These are phyloP conservation scores for Glaucidium brasilianum DNA, from an alignment of 2,113 vertebrate genomes.

Conservation along the genomic window DNA sequence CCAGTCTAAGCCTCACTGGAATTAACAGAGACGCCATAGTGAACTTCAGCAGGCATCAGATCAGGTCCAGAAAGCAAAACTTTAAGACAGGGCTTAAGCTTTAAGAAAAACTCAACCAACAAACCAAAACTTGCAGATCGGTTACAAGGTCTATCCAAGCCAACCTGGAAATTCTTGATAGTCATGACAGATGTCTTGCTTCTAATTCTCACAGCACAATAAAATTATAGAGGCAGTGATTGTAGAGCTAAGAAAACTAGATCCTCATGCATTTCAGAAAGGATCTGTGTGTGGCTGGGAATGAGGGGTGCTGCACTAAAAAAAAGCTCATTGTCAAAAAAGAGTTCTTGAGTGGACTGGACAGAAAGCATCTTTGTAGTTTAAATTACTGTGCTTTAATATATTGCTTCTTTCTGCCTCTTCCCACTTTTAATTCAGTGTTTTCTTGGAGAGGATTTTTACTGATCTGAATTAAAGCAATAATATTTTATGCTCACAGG, in stretches of 20 bases:
- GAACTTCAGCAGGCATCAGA: background rate
- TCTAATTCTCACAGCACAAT: background rate
- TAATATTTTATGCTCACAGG: slow-evolving; percentile 18
- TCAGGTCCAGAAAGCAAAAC: background rate
- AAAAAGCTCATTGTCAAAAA: background rate
- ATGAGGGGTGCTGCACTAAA: background rate
- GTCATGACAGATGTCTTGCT: background rate
- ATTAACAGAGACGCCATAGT: background rate
- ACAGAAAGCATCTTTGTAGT: background rate
- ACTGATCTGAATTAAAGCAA: slow-evolving; percentile 19
- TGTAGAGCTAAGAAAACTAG: background rate
- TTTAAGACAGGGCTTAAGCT: background rate
- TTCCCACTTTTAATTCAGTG: background rate
- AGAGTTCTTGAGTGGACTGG: background rate
- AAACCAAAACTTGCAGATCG: background rate
- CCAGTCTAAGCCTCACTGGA: background rate
- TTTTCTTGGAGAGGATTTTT: slow-evolving; percentile 17
- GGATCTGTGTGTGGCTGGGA: background rate
- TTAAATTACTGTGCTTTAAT: background rate
- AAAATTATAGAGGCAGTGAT: background rate
- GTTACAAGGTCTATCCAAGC: background rate
- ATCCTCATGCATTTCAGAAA: background rate
- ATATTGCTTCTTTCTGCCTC: background rate
- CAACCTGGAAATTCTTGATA: background rate
- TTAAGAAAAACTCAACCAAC: background rate